phyloP scores from a whole-genome alignment of 2,888 invertebrate genomes.

The Drosophila recens region DNA sequence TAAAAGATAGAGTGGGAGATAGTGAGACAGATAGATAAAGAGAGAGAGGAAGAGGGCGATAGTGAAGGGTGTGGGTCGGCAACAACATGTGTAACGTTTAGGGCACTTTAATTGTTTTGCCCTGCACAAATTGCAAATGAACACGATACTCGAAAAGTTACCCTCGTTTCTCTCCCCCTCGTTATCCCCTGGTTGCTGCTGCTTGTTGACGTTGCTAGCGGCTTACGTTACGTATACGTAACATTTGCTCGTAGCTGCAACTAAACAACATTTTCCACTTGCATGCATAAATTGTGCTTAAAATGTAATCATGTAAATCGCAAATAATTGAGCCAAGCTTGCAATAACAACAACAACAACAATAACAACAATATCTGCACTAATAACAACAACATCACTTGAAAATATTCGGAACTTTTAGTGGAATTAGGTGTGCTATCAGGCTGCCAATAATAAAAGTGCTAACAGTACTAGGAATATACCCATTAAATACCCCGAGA shows the following conservation, averaged over 20 bases:
- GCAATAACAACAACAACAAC: conserved; percentile 27
- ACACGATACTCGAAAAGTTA: conserved; percentile 75
- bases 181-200: background rate
- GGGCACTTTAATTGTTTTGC: conserved; percentile 73
- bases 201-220: conserved; percentile 12
- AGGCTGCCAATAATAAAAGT: background rate
- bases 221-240: conserved; percentile 68
- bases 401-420: conserved; percentile 36
- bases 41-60: background rate
- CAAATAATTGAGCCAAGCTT: conserved; percentile 56
- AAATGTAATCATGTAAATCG: conserved; percentile 77
- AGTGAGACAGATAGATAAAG: background rate
- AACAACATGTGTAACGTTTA: conserved; percentile 57
- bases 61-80: conserved; percentile 3
- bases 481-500: background rate
- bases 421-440: conserved; percentile 37
- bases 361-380: conserved; percentile 21
- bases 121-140: conserved; percentile 78
- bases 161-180: conserved; percentile 31
- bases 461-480: background rate
- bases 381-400: conserved; percentile 30
- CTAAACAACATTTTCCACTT: conserved; percentile 66
- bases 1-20: background rate
- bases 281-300: conserved; percentile 72
- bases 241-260: conserved; percentile 37